Conservation (phyloP, 2,888 invertebrate genomes). For the Lottia gigantea region DNA sequence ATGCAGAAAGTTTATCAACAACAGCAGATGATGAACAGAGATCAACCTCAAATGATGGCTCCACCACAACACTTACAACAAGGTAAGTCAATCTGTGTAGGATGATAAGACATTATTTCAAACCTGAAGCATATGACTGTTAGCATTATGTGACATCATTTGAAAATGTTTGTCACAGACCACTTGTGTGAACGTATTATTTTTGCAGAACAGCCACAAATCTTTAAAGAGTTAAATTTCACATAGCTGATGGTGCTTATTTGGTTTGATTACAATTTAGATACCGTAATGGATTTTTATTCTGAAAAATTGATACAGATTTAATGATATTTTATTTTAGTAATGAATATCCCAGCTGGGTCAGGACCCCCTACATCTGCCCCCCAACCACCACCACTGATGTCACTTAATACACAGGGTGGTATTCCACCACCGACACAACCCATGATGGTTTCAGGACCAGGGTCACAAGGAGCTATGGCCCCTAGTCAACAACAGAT, state of each 20-base stretch:
- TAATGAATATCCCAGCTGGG: not conserved
- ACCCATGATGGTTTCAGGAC: conserved; percentile 18
- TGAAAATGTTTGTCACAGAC: too few species aligned
- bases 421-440: conserved; percentile 11
- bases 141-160: conserved; percentile 6
- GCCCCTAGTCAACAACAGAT: conserved; percentile 30
- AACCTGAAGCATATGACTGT: conserved; percentile 32
- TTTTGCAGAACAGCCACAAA: too few species aligned
- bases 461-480: conserved; percentile 28
- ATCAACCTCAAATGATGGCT: conserved; percentile 32
- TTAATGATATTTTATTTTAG: too few species aligned
- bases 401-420: not conserved
- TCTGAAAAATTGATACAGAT: too few species aligned
- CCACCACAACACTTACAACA: conserved; percentile 30
- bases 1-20: conserved; percentile 60
- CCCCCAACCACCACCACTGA: conserved; percentile 7
- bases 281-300: too few species aligned
- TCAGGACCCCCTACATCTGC: conserved; percentile 15
- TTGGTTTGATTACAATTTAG: too few species aligned
- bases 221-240: too few species aligned
- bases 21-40: conserved; percentile 55
- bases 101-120: not conserved
- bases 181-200: too few species aligned
- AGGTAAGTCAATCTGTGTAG: not conserved
- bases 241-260: too few species aligned